Percentiles rank a stretch among this genome's conserved stretches.
These are phyloP conservation scores for Drosophila mayri DNA, from an alignment of 1,140 invertebrate species.

Conservation along the genomic window DNA sequence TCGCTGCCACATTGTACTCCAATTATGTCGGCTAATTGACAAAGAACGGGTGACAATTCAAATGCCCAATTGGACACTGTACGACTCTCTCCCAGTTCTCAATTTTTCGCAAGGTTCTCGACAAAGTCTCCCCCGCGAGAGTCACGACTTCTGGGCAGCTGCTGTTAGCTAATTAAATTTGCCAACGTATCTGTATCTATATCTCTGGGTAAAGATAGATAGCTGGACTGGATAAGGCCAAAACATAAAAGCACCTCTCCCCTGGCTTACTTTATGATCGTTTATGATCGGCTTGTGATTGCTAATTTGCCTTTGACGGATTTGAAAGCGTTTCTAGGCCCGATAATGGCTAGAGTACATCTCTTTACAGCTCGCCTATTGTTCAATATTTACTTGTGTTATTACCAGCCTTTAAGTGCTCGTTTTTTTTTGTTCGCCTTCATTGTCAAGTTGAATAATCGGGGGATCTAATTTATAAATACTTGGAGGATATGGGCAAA, in stretches of 20 bases:
- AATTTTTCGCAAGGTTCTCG: constrained; percentile 48
- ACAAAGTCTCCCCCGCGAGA: constrained; percentile 19
- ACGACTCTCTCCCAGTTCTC: constrained; percentile 15
- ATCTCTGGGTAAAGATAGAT: constrained; percentile 19
- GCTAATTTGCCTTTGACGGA: constrained; percentile 40
- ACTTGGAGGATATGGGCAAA: constrained; percentile 4
- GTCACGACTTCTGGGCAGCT: constrained; percentile 25
- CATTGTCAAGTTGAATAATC: constrained; percentile 43
- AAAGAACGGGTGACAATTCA: constrained; percentile 75
- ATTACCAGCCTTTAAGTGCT: constrained; percentile 45
- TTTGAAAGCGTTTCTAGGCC: constrained; percentile 16
- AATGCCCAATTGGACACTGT: constrained; percentile 54
- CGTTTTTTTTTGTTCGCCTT: constrained; percentile 5
- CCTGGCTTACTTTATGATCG: constrained; percentile 1
- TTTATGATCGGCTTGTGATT: constrained; percentile 36
- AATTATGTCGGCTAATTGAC: constrained; percentile 72
- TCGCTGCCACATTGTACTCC: constrained; percentile 64
- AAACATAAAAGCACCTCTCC: constrained; percentile 13
- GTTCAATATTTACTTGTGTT: constrained; percentile 27
- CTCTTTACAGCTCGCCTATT: constrained; percentile 27
- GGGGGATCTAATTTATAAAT: constrained; percentile 12
- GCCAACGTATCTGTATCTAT: constrained; percentile 47
- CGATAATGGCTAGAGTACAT: constrained; percentile 35
- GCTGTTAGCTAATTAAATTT: constrained; percentile 68
- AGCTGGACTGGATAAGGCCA: constrained; percentile 9